A percentile compares a stretch with the other conserved stretches of the same genome.
Evolutionary conservation across 2,113 vertebrate genomes (phyloP).

Genomic region (Anser brachyrhynchus): DNA sequence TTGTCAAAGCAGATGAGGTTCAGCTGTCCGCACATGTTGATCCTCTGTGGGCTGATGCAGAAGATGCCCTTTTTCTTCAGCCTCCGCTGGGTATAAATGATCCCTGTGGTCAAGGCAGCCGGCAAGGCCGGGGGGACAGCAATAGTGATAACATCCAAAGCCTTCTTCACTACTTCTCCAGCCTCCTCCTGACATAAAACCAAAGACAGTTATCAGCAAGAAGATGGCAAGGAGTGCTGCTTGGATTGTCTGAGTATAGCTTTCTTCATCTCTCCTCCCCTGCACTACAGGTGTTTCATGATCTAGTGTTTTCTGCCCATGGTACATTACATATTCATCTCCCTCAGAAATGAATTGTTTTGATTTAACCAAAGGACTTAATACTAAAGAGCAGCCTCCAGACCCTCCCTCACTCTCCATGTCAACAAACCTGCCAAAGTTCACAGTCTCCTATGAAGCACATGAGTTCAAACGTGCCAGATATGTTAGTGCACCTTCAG

Average conservation of each 20-base stretch:
- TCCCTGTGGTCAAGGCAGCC: slow-evolving; percentile 80
- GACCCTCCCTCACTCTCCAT: neutral
- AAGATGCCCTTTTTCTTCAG: slow-evolving; percentile 81
- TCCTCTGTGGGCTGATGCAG: slow-evolving; percentile 83
- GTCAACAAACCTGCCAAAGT: neutral
- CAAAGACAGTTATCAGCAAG: neutral
- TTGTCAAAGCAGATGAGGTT: slow-evolving; percentile 86
- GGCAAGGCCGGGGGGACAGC: slow-evolving; percentile 82
- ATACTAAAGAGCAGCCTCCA: neutral
- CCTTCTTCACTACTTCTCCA: slow-evolving; percentile 78
- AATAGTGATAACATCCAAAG: slow-evolving; percentile 82
- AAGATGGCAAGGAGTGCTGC: neutral
- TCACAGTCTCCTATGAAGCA: neutral
- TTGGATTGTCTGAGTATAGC: neutral
- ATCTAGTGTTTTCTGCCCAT: neutral
- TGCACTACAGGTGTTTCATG: neutral
- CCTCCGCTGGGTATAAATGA: slow-evolving; percentile 80
- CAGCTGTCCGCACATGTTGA: slow-evolving; percentile 81
- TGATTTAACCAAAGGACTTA: neutral
- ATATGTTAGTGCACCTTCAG: neutral
- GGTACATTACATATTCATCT: neutral
- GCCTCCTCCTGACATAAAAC: slow-evolving; percentile 58
- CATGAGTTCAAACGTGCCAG: neutral
- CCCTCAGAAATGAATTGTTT: neutral
- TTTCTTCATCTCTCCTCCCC: neutral